Conservation (phyloP, 2,888 invertebrate genomes). For the Criorhina ranunculi region DNA sequence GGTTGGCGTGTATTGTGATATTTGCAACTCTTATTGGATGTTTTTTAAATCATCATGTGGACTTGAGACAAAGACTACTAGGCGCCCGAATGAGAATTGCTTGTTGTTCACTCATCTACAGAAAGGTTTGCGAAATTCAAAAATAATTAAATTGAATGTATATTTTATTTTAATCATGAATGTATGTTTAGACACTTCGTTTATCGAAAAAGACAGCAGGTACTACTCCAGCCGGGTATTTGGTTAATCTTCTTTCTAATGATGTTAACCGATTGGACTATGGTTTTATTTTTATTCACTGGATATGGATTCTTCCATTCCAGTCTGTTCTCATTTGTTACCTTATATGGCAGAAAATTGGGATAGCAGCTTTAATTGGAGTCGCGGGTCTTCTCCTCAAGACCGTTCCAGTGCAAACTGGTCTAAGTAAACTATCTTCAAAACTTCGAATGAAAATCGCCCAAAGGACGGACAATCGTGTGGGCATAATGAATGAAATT, state of each 20-base stretch:
- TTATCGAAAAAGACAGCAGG: constrained; percentile 89
- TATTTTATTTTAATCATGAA: constrained; percentile 19
- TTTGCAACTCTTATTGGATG: constrained; percentile 81
- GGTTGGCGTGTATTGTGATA: constrained; percentile 82
- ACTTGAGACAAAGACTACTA: constrained; percentile 82
- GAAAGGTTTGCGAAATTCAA: constrained; percentile 86
- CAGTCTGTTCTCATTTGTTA: constrained; percentile 88
- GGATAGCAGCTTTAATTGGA: constrained; percentile 91
- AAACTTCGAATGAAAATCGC: constrained; percentile 90
- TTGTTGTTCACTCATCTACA: constrained; percentile 88
- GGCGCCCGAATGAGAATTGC: constrained; percentile 89
- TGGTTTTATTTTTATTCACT: constrained; percentile 92
- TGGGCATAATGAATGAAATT: constrained; percentile 97
- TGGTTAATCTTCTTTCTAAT: constrained; percentile 96
- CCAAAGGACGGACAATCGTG: constrained; percentile 93
- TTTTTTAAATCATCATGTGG: constrained; percentile 84
- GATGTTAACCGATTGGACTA: constrained; percentile 97
- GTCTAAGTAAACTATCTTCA: constrained; percentile 83
- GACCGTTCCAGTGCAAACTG: constrained; percentile 92
- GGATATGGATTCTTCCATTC: constrained; percentile 94
- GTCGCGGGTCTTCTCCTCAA: constrained; percentile 91
- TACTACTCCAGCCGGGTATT: constrained; percentile 92
- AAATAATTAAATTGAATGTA: background rate
- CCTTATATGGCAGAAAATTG: constrained; percentile 91
- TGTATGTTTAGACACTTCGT: constrained; percentile 86